Evolutionary conservation across 1,140 invertebrate genomes (phyloP).

Genomic region (Aphidius ervi): DNA sequence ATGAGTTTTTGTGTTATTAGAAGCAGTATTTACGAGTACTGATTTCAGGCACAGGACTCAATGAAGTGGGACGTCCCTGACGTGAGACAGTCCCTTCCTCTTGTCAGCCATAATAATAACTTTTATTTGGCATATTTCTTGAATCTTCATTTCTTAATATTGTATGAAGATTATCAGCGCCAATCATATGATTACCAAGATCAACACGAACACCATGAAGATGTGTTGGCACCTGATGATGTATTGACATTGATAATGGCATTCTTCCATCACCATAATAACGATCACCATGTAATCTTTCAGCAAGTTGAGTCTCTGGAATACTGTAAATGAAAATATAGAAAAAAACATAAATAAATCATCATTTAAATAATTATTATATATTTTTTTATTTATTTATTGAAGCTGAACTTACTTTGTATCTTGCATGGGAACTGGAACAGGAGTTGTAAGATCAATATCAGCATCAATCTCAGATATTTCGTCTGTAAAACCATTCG

Average conservation of each 20-base stretch:
- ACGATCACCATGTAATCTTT: constrained; percentile 45
- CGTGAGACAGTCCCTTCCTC: constrained; percentile 49
- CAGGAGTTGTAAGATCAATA: constrained; percentile 62
- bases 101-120: constrained; percentile 62
- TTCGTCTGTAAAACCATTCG: constrained; percentile 68
- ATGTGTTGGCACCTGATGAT: constrained; percentile 24
- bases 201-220: constrained; percentile 34
- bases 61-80: constrained; percentile 45
- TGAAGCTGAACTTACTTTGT: constrained; percentile 35
- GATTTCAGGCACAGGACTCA: constrained; percentile 50
- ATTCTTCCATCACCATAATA: constrained; percentile 46
- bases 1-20: constrained; percentile 27
- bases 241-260: constrained; percentile 33
- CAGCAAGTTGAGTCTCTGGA: constrained; percentile 46
- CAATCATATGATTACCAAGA: constrained; percentile 52
- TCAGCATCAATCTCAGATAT: constrained; percentile 71
- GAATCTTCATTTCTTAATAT: constrained; percentile 48
- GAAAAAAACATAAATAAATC: constrained; percentile 2
- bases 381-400: neutral
- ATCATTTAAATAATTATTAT: neutral
- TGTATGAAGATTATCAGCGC: constrained; percentile 48
- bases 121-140: constrained; percentile 54
- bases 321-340: constrained; percentile 30
- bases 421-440: constrained; percentile 54
- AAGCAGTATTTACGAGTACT: constrained; percentile 51